Percentiles rank a stretch among this genome's conserved stretches.
Conservation (phyloP, 2,113 vertebrate species). For the Sakesphorus luctuosus region DNA sequence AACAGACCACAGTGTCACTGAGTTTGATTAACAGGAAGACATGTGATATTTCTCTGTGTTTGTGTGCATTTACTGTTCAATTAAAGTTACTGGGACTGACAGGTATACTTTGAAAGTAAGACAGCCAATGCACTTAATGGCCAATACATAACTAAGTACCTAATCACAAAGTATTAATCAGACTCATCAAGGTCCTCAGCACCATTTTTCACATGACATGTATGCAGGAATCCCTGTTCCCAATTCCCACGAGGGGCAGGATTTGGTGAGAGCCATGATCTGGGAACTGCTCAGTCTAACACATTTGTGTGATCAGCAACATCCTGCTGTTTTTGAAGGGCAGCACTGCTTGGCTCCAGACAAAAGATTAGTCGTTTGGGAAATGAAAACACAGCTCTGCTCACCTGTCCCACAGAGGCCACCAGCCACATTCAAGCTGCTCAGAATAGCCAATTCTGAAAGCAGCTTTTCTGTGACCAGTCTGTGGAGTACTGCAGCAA, state of each 20-base stretch:
- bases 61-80: background rate
- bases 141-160: background rate
- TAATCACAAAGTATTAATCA: background rate
- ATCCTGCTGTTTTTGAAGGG: background rate
- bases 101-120: background rate
- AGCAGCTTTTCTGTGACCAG: background rate
- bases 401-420: fast-evolving
- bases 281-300: background rate
- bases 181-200: background rate
- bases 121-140: background rate
- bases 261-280: background rate
- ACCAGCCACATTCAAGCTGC: background rate
- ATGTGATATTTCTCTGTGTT: background rate
- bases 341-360: background rate
- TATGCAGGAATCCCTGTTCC: background rate
- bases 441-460: background rate
- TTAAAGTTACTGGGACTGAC: background rate
- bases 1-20: background rate
- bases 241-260: fast-evolving
- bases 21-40: background rate
- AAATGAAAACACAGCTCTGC: background rate
- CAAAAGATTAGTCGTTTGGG: background rate
- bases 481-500: background rate
- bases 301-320: background rate
- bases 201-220: background rate